Conservation (phyloP, 2,797 vertebrate genomes). For the Vultur gryphus region DNA sequence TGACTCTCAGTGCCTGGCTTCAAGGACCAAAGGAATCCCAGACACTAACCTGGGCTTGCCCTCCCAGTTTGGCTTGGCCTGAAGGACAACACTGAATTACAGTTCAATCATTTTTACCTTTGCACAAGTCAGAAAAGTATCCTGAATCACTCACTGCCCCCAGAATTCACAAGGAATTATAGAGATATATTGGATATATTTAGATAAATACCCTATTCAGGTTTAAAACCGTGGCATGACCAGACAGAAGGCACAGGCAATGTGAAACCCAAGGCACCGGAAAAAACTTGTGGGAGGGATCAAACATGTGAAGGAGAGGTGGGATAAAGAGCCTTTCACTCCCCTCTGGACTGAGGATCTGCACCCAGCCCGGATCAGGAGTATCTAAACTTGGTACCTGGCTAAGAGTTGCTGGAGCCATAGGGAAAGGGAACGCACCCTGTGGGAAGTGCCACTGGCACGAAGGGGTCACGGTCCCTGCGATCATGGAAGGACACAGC, state of each 20-base stretch:
- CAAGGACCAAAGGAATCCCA: background rate
- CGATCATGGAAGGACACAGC: fast-evolving
- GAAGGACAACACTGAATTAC: background rate
- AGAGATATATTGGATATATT: background rate
- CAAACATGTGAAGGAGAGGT: background rate
- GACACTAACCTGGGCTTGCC: background rate
- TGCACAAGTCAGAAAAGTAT: background rate
- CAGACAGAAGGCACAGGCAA: background rate
- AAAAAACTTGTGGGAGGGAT: conserved; percentile 40
- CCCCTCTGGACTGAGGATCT: background rate
- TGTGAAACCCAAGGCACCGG: background rate
- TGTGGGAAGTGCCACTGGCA: background rate
- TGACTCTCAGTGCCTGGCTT: background rate
- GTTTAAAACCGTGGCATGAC: background rate
- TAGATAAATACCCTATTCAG: conserved; percentile 52
- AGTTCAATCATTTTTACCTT: background rate
- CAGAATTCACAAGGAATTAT: background rate
- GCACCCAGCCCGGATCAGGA: background rate
- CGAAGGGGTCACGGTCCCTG: background rate
- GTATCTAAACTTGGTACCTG: background rate
- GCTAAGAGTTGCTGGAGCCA: background rate
- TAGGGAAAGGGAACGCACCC: background rate
- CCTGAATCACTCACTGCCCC: background rate
- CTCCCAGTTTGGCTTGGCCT: background rate
- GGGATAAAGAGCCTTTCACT: conserved; percentile 53